Conservation (phyloP, 2,888 invertebrate genomes). For the Zygaena filipendulae region DNA sequence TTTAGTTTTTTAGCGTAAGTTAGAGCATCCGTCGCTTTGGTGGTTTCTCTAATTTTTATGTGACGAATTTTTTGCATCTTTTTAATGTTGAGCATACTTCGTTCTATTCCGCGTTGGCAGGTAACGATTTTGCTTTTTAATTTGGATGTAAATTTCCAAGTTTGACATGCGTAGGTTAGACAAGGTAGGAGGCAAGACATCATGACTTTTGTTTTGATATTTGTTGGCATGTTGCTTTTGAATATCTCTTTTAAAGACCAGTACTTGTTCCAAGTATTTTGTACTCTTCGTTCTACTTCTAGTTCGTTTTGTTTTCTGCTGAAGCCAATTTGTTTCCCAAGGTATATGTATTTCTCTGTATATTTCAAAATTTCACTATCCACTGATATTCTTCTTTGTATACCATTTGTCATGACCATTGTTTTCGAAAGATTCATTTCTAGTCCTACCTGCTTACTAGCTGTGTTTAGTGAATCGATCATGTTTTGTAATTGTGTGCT, state of each 20-base stretch:
- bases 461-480: constrained; percentile 9
- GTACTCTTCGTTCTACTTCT: constrained; percentile 15
- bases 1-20: constrained; percentile 11
- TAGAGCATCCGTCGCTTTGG: constrained; percentile 10
- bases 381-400: constrained; percentile 7
- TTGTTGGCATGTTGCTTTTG: constrained; percentile 13
- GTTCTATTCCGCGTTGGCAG: constrained; percentile 4
- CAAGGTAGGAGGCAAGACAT: constrained; percentile 13
- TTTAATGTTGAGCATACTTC: constrained; percentile 6
- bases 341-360: constrained; percentile 10
- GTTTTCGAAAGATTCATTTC: constrained; percentile 14
- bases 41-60: constrained; percentile 9
- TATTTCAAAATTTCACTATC: no score
- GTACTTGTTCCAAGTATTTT: constrained; percentile 17
- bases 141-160: constrained; percentile 9
- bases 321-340: constrained; percentile 14
- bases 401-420: constrained; percentile 14
- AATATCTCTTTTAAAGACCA: constrained; percentile 16
- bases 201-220: constrained; percentile 16
- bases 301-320: constrained; percentile 6
- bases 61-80: constrained; percentile 7
- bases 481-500: constrained; percentile 10
- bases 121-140: constrained; percentile 11
- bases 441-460: constrained; percentile 10
- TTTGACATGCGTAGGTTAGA: constrained; percentile 17